Evolutionary conservation across 2,888 invertebrate genomes (phyloP), one percentile per base, ranked within the genome.

Genomic region (Hirtodrosophila alboralis): DNA sequence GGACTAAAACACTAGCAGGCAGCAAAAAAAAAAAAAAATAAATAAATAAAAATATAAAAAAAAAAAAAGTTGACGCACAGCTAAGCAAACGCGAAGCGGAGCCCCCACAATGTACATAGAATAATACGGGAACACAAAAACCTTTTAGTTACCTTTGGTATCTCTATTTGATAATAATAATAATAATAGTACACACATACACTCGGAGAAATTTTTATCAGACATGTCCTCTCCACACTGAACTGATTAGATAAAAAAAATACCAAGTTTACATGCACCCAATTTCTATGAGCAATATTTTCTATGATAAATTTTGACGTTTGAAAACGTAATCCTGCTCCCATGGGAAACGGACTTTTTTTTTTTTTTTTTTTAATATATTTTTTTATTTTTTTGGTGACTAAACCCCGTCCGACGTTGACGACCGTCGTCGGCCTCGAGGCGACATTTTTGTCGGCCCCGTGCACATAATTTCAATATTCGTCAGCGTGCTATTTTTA

Each of bases 391-490:
- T 34, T 47, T 40, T 14, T 48, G 18, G 52, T 69, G 69, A 69
- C 69, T 69, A 74, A 65, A 47, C 21, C 21, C 18, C 27, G 14
- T 36, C 21, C 14, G 26, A 54, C 30, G 45, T 44, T 18, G 51
- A 41, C 51, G 33, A 36, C 45, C 41, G 31, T 10, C 43, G 51
- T 10, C 58, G 69, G 75, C 76, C 69, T 66, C 84, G 84, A 76
- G 86, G 84, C 84, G 79, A 79, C 79, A 79, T 80, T 85, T 80
- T 80, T 80, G 73, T 75, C 68, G 80, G 84, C 85, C 86, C 74
- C 84, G 64, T 71, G 67, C 78, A 74, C 87, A 83, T 86, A 86
- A 83, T 83, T 83, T 86, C 79, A 86, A 84, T 83, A 83, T 83
- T 86, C 81, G 81, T 83, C 81, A 83, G 85, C 85, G 34, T 43